phyloP scores from a whole-genome alignment of 2,113 vertebrate genomes.

The Melierax canorus region DNA sequence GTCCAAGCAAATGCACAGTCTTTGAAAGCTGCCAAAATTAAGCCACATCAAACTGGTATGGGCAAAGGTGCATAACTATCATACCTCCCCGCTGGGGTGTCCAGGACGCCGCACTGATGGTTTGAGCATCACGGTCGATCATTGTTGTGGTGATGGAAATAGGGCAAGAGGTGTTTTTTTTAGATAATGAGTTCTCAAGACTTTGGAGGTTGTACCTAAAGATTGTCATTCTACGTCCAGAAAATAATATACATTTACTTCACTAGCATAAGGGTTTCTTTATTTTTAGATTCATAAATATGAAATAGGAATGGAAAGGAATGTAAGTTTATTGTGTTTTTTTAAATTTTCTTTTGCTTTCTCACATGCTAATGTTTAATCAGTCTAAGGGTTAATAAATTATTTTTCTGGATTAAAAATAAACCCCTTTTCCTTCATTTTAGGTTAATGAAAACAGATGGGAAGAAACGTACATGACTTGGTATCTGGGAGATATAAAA shows the following conservation, averaged over 20 bases:
- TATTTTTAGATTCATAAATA: conserved; percentile 27
- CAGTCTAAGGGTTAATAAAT: neutral
- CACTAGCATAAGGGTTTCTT: neutral
- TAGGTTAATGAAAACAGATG: neutral
- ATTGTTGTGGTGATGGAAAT: neutral
- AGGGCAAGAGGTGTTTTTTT: neutral
- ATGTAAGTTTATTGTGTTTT: neutral
- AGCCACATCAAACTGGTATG: neutral
- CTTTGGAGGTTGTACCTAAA: neutral
- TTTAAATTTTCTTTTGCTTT: neutral
- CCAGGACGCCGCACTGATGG: fast-evolving
- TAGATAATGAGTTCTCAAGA: neutral
- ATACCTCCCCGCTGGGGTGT: fast-evolving
- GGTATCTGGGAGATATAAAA: neutral
- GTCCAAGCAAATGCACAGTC: neutral
- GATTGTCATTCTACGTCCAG: neutral
- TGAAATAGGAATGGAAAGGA: neutral
- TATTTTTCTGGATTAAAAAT: conserved; percentile 11
- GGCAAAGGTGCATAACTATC: neutral
- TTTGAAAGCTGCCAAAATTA: conserved; percentile 9
- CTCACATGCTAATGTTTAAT: neutral
- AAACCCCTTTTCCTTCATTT: neutral
- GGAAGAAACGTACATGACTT: neutral
- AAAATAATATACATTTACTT: conserved; percentile 1
- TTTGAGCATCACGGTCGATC: neutral